Percentiles rank a stretch among this genome's conserved stretches.
Evolutionary conservation across 92 coral and sea anemone genomes (phyloP).

Genomic region (Zoanthus solanderi): DNA sequence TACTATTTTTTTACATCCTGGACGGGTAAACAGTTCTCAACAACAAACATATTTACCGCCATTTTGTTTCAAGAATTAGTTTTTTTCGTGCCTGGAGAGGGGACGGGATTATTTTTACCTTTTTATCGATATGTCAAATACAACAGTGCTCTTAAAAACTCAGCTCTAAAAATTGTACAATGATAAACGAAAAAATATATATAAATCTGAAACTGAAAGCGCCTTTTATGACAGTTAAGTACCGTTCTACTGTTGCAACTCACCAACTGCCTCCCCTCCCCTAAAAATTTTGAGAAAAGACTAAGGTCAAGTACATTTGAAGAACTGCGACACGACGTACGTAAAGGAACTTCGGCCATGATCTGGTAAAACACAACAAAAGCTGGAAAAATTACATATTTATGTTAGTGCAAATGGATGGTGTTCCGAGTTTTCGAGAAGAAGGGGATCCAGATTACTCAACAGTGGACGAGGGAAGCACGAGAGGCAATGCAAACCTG

Average conservation of each 20-base stretch:
- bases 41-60: constrained; percentile 35
- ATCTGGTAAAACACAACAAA: neutral
- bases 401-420: constrained; percentile 15
- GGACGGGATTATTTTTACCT: neutral
- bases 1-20: neutral
- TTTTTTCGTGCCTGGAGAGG: neutral
- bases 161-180: no score
- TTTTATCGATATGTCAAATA: no score
- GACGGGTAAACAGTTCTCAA: neutral
- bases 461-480: constrained; percentile 56
- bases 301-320: constrained; percentile 1
- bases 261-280: neutral
- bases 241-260: neutral
- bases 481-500: constrained; percentile 60
- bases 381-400: neutral
- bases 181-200: no score
- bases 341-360: neutral
- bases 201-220: no score
- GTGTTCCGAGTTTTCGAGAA: constrained; percentile 35
- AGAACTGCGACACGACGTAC: neutral
- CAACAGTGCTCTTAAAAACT: no score
- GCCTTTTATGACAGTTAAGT: no score
- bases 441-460: constrained; percentile 90
- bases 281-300: neutral
- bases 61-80: constrained; percentile 25